These are phyloP conservation scores for Archivesica marissinica DNA, from an alignment of 1,140 invertebrate species.

Conservation along the genomic window DNA sequence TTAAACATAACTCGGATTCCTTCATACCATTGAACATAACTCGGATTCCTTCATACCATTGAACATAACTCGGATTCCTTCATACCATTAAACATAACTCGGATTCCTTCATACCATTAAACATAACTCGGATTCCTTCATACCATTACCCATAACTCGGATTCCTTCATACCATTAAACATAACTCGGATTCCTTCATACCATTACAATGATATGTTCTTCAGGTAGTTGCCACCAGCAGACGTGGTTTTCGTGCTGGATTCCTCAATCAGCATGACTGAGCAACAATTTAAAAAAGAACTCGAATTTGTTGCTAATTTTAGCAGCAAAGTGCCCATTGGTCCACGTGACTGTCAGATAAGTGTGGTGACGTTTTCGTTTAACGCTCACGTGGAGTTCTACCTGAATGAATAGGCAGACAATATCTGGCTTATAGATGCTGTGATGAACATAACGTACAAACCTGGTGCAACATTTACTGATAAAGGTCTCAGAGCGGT, in stretches of 20 bases:
- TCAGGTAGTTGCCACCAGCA: constrained; percentile 39
- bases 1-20: no score
- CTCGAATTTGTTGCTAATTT: constrained; percentile 46
- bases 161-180: no score
- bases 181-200: no score
- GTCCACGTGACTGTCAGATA: constrained; percentile 27
- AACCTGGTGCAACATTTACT: constrained; percentile 22
- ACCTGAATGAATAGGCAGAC: constrained; percentile 20
- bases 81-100: no score
- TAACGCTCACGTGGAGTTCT: constrained; percentile 49
- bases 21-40: no score
- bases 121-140: no score
- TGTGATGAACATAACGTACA: constrained; percentile 37
- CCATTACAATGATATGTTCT: no score
- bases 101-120: no score
- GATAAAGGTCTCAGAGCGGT: constrained; percentile 33
- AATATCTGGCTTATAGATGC: constrained; percentile 12
- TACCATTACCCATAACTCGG: no score
- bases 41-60: no score
- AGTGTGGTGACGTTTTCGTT: constrained; percentile 38
- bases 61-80: no score
- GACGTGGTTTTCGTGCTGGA: constrained; percentile 49
- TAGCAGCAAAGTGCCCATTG: constrained; percentile 18
- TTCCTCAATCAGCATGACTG: constrained; percentile 39
- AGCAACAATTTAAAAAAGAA: constrained; percentile 40